These are phyloP conservation scores for Chelonoidis abingdonii DNA, from an alignment of 2,113 vertebrate genomes.

Conservation along the genomic window DNA sequence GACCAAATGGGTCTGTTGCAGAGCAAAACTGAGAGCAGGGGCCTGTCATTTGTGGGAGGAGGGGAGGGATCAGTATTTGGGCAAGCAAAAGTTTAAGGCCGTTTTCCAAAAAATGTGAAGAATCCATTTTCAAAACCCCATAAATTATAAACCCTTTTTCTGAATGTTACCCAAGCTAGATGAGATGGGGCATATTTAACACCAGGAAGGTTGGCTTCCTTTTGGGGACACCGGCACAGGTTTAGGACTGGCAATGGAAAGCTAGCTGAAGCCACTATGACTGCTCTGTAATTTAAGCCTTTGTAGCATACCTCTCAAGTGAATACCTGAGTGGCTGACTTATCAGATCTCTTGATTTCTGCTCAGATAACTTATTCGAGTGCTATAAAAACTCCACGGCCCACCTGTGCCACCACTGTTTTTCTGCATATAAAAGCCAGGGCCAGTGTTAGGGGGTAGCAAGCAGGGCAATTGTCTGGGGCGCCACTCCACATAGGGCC, in stretches of 20 bases:
- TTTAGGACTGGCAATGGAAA: background rate
- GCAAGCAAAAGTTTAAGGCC: background rate
- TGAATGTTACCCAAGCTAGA: fast-evolving
- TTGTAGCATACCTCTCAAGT: background rate
- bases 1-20: background rate
- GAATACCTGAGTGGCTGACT: background rate
- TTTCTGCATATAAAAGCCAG: no score
- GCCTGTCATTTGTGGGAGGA: background rate
- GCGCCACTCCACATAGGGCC: no score
- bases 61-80: background rate
- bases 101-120: background rate
- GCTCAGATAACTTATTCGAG: background rate
- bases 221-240: background rate
- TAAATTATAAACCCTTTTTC: background rate
- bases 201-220: background rate
- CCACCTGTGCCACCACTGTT: background rate
- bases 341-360: background rate
- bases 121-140: background rate
- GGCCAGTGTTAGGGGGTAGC: no score
- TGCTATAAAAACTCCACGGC: background rate
- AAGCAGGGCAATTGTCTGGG: no score
- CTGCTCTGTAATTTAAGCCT: background rate
- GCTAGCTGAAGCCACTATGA: background rate
- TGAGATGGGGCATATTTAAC: background rate
- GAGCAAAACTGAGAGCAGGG: background rate